Evolutionary conservation across 2,797 vertebrate genomes (phyloP).

Genomic region (Halcyon badia): DNA sequence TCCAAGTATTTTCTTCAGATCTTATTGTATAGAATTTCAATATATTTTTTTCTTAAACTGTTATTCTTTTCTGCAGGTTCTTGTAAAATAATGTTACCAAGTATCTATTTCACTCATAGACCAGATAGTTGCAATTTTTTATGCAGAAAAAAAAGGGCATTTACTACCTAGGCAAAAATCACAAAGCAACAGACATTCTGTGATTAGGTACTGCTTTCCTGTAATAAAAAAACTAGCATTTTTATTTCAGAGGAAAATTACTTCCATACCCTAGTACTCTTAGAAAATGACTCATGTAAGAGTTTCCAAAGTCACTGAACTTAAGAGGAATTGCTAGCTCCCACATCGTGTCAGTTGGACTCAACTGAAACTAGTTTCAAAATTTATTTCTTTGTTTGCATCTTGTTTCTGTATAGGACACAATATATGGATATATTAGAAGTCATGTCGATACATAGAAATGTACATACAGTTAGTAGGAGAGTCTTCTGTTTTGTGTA

Average conservation of each 20-base stretch:
- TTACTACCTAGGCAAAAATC: not conserved
- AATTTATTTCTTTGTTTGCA: not conserved
- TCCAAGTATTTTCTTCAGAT: not conserved
- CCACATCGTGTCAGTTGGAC: not conserved
- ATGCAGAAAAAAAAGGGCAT: not conserved
- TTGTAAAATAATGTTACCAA: not conserved
- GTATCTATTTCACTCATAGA: not conserved
- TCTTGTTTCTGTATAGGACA: not conserved
- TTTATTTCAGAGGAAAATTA: constrained; percentile 32
- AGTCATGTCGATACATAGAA: not conserved
- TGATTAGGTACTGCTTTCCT: not conserved
- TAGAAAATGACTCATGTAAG: constrained; percentile 31
- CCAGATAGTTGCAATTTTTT: not conserved
- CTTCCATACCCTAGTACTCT: constrained; percentile 10
- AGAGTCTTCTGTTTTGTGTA: not conserved
- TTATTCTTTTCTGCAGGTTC: not conserved
- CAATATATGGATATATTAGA: not conserved
- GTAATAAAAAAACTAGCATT: not conserved
- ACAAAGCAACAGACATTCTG: not conserved
- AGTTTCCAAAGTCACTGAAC: constrained; percentile 21
- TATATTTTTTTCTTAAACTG: not conserved
- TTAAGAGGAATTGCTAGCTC: not conserved
- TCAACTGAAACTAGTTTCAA: not conserved
- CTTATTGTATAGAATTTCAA: not conserved
- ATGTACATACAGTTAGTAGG: not conserved